Base-by-base conservation (phyloP, 2,888 invertebrate genomes). In the Patella caerulea region DNA sequence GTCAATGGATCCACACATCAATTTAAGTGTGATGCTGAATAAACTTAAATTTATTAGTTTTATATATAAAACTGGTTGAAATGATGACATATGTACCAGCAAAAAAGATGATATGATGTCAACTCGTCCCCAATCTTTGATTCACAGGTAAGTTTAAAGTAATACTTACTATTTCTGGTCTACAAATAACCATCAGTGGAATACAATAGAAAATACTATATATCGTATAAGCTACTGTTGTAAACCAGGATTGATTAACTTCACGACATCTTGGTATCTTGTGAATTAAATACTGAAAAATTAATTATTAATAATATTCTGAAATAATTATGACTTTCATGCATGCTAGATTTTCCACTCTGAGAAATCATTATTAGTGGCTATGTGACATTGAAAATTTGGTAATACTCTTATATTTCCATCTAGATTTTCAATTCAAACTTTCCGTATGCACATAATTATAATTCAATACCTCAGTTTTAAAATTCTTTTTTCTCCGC, bases 211-310 rank as follows among this genome's bases (percentile, higher is more conserved):
- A 80, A n/a, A 94, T 93, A 0, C 98, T 95, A 90, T 94, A 92
- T 0, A 96, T 45, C 3, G 98, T 98, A 73, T 96, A 96, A 83
- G 95, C 93, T 70, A 97, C 88, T 19, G 97, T 95, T 59, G 95
- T 94, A 0, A 95, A 78, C 91, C 95, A 98, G 0, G 96, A 95
- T 90, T 99, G 98, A 52, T 95, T 94, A 17, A 99, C 98, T 91
- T 95, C 94, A 81, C 98, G 93, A 91, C 97, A 96, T 84, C 98
- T 94, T 17, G 96, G 96, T 86, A 98, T 96, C 84, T 92, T 93
- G 29, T 93, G 88, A 19, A 95, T 92, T 14, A 77, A 53, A 76
- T 86, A 88, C 88, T 90, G 85, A 69, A 86, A 88, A 24, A 54
- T 78, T 78, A 77, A 34, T 45, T 45, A 45, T 34, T 5, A 34